phyloP scores from a whole-genome alignment of 2,113 vertebrate species.

The Pelobates fuscus region DNA sequence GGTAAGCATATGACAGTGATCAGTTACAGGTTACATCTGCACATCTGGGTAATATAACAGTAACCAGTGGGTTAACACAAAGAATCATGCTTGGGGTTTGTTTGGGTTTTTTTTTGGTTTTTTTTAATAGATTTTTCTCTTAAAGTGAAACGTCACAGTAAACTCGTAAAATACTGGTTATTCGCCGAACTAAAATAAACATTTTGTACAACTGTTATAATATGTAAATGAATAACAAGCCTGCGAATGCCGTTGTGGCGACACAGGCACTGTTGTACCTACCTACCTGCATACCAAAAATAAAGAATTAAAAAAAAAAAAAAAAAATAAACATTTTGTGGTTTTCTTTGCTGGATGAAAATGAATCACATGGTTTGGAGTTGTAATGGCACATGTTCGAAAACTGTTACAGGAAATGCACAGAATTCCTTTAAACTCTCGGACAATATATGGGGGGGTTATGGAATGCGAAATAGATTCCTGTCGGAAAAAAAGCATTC shows the following conservation, averaged over 20 bases:
- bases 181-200: too few species aligned
- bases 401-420: constrained; percentile 26
- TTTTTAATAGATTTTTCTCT: neutral
- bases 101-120: constrained; percentile 5
- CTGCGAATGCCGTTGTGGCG: too few species aligned
- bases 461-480: neutral
- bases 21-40: constrained; percentile 23
- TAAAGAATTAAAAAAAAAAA: too few species aligned
- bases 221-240: too few species aligned
- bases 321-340: too few species aligned
- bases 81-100: too few species aligned
- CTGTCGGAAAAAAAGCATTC: neutral
- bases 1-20: constrained; percentile 21
- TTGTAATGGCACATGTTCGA: neutral
- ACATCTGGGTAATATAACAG: constrained; percentile 32
- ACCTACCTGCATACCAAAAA: too few species aligned
- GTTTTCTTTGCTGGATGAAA: neutral
- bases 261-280: too few species aligned
- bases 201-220: too few species aligned
- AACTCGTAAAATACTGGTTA: neutral
- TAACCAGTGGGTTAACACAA: constrained; percentile 5
- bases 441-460: neutral
- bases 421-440: constrained; percentile 22
- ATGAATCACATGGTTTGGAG: neutral
- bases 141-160: neutral